Evolutionary conservation across 2,888 invertebrate genomes (phyloP).

Genomic region (Trisateles emortualis): DNA sequence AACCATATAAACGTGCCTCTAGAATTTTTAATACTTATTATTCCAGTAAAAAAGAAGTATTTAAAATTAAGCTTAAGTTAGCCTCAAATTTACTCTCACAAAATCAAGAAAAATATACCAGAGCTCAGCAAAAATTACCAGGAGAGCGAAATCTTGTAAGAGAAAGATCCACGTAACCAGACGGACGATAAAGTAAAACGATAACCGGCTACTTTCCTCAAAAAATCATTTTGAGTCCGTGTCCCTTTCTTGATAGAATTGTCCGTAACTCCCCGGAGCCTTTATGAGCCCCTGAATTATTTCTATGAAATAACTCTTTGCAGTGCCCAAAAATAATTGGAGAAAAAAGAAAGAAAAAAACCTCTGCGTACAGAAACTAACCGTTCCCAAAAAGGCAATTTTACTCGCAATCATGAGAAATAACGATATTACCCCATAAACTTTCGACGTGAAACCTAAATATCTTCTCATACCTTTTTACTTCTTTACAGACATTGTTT

Average conservation of each 20-base stretch:
- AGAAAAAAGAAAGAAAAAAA: slow-evolving; percentile 38
- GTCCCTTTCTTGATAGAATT: slow-evolving; percentile 52
- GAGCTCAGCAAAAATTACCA: slow-evolving; percentile 19
- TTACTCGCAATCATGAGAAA: slow-evolving; percentile 66
- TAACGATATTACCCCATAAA: slow-evolving; percentile 71
- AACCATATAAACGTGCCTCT: no score
- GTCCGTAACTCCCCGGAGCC: slow-evolving; percentile 44
- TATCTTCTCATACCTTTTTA: slow-evolving; percentile 55
- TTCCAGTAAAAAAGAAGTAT: no score
- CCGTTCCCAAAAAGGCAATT: slow-evolving; percentile 60
- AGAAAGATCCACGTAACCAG: slow-evolving; percentile 40
- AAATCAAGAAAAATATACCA: not conserved
- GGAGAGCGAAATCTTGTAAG: slow-evolving; percentile 33
- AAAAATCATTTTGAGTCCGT: slow-evolving; percentile 47
- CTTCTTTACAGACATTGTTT: slow-evolving; percentile 59
- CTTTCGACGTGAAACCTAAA: slow-evolving; percentile 64
- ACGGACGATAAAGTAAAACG: slow-evolving; percentile 44
- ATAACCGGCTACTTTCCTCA: slow-evolving; percentile 44
- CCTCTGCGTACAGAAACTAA: slow-evolving; percentile 52
- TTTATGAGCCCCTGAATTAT: slow-evolving; percentile 49
- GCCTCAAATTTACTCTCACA: not conserved
- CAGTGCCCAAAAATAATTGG: slow-evolving; percentile 52
- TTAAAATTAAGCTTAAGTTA: no score
- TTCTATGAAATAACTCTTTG: slow-evolving; percentile 45
- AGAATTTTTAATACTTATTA: no score